Base-by-base conservation (phyloP, 2,888 invertebrate species). In the Drosophila fungiperda region DNA sequence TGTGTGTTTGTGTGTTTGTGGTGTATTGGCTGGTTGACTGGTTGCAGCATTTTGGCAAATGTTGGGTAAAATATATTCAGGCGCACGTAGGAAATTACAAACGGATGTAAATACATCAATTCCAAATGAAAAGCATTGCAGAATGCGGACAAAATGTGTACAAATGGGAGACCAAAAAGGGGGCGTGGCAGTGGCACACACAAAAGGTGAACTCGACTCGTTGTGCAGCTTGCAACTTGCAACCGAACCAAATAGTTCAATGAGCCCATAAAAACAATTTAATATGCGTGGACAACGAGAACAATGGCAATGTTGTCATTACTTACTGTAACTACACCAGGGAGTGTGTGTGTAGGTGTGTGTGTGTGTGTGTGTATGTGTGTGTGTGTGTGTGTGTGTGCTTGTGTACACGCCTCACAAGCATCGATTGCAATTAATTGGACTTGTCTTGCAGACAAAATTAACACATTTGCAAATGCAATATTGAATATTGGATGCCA, bases 61-160 rank as follows among this genome's bases (percentile, higher is more conserved):
- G 76, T 81, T 67, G 70, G 59, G 61, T 35, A 66, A 76, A 83
- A 89, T 79, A 80, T 87, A 77, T 86, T 81, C 81, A 71, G 75
- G 79, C 84, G 68, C 85, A 85, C 87, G 85, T 87, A 78, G 88
- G 81, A 87, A 89, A 87, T 87, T 83, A 79, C 90, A 85, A 89
- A 76, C 90, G 90, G 87, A 87, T 85, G 88, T 85, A 85, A 87
- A 87, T 81, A 81, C 90, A 89, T 87, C 83, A 85, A 87, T 80
- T 73, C 73, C 59, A 81, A 79, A 77, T 83, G 87, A 73, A 72
- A 81, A 75, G 81, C 68, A 49, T 80, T 68, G 73, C 80, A 79
- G 55, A 72, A 69, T 68, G 53, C 23, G 60, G 20, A 57, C 68
- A 58, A 68, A 73, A 59, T 68, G 69, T 35, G 23, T 45, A 23